Evolutionary conservation across 2,888 invertebrate genomes (phyloP).

Genomic region (Diarsia brunnea): DNA sequence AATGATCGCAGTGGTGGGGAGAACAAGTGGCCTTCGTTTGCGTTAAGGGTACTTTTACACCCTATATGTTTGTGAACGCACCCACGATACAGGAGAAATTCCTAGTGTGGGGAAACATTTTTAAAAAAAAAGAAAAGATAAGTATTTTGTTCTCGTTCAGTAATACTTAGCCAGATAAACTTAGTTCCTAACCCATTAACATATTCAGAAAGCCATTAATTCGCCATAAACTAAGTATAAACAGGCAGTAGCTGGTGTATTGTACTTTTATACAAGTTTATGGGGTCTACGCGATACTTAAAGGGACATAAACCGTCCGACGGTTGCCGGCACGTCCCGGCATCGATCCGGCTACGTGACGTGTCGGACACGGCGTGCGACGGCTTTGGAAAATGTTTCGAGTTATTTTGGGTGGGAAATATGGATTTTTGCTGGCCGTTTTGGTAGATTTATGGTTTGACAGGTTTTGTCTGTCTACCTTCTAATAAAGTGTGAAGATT

Average conservation of each 20-base stretch:
- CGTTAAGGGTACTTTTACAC: no score
- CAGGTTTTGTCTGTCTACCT: background rate
- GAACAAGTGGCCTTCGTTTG: no score
- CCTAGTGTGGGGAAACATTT: no score
- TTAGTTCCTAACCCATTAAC: background rate
- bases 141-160: no score
- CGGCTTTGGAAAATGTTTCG: constrained; percentile 32
- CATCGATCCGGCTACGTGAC: constrained; percentile 67
- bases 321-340: constrained; percentile 67
- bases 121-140: no score
- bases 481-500: background rate
- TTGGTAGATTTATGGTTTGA: background rate
- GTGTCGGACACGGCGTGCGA: constrained; percentile 57
- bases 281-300: constrained; percentile 59
- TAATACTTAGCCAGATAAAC: background rate
- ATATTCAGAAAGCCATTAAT: constrained; percentile 53
- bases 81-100: no score
- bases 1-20: no score
- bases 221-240: constrained; percentile 54
- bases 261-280: constrained; percentile 58
- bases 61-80: no score
- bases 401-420: constrained; percentile 25
- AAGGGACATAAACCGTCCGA: constrained; percentile 64
- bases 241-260: constrained; percentile 48
- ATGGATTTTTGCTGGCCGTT: constrained; percentile 20